Percentiles rank a stretch among this genome's conserved stretches.
Evolutionary conservation across 1,140 invertebrate genomes (phyloP).

Genomic region (Scaptomyza pallida): DNA sequence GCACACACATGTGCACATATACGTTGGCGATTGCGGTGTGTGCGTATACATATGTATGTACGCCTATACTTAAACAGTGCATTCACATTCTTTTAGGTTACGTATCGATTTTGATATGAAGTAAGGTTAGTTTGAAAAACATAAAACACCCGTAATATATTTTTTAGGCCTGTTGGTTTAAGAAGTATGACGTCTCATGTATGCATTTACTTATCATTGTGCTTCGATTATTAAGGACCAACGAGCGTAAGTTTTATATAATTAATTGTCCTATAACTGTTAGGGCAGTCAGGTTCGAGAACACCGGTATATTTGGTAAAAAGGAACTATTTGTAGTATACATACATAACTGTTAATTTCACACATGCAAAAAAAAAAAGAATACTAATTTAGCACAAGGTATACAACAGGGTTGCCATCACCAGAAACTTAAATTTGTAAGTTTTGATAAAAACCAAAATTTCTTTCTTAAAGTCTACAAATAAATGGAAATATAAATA

Average conservation of each 20-base stretch:
- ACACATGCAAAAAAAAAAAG: background rate
- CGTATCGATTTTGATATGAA: conserved; percentile 76
- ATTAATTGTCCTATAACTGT: conserved; percentile 49
- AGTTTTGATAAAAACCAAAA: background rate
- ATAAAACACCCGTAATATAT: conserved; percentile 22
- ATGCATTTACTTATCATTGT: conserved; percentile 13
- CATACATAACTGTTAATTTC: background rate
- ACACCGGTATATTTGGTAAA: background rate
- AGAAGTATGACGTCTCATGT: background rate
- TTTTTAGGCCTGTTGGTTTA: conserved; percentile 6
- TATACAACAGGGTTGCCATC: conserved; percentile 42
- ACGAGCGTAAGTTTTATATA: conserved; percentile 54
- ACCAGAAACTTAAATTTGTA: background rate
- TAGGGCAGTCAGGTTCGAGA: conserved; percentile 59
- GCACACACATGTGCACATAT: conserved; percentile 22
- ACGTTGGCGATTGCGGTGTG: background rate
- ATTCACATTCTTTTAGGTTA: conserved; percentile 79
- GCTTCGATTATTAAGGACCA: conserved; percentile 14
- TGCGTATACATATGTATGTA: background rate
- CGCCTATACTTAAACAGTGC: conserved; percentile 58
- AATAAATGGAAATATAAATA: background rate
- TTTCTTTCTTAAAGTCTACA: background rate
- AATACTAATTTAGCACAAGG: background rate
- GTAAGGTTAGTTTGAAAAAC: conserved; percentile 68
- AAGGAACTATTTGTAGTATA: background rate